Percentiles rank a stretch among this genome's conserved stretches.
Evolutionary conservation across 2,888 invertebrate species (phyloP).

Genomic region (Mechanitis mazaeus): DNA sequence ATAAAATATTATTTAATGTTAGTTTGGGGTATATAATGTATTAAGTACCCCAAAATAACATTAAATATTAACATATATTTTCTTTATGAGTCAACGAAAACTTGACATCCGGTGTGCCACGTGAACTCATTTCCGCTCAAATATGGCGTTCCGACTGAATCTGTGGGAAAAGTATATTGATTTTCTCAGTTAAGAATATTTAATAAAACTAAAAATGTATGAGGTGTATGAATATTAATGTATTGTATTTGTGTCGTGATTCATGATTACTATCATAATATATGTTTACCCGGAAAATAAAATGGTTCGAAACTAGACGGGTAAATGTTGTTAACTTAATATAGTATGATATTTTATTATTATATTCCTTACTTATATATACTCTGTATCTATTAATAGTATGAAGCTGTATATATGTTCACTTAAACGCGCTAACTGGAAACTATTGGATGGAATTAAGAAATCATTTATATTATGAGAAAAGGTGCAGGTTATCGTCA

Average conservation of each 20-base stretch:
- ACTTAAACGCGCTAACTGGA: too few species aligned
- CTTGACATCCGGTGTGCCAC: conserved; percentile 41
- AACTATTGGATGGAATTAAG: too few species aligned
- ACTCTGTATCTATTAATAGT: too few species aligned
- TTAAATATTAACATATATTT: conserved; percentile 9
- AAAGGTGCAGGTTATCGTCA: too few species aligned
- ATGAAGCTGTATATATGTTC: too few species aligned
- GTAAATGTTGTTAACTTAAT: not conserved
- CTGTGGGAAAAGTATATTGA: conserved; percentile 62
- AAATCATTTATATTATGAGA: too few species aligned
- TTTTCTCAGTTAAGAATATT: conserved; percentile 34
- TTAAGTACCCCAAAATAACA: not conserved
- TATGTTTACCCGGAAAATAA: too few species aligned
- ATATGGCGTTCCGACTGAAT: conserved; percentile 22
- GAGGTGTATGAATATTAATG: not conserved
- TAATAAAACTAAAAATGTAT: not conserved
- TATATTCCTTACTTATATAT: not conserved
- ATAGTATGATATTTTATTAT: not conserved
- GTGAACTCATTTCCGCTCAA: conserved; percentile 45
- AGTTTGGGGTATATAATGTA: too few species aligned
- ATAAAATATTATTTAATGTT: not conserved
- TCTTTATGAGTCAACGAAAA: conserved; percentile 40
- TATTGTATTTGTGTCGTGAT: not conserved
- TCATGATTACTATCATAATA: too few species aligned
- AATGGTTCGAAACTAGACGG: too few species aligned